Conservation (phyloP, 2,888 invertebrate species). For the Drosophila barbarae region DNA sequence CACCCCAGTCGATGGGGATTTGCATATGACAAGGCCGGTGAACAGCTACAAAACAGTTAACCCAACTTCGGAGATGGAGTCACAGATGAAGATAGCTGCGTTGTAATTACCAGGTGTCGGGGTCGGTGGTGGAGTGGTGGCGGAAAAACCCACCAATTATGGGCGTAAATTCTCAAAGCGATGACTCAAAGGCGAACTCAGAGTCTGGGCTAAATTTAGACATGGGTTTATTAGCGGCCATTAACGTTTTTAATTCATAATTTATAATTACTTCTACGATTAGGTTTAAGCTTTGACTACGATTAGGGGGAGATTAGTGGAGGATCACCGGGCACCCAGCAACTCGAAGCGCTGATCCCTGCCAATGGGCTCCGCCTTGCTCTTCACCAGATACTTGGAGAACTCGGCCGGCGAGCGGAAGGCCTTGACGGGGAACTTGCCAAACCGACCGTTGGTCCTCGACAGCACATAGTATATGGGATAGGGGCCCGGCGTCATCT, state of each 20-base stretch:
- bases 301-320: constrained; percentile 50
- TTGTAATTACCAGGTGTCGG: constrained; percentile 58
- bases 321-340: constrained; percentile 51
- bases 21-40: constrained; percentile 55
- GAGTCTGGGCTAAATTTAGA: constrained; percentile 20
- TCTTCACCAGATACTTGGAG: constrained; percentile 73
- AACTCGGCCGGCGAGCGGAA: constrained; percentile 72
- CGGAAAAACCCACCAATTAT: constrained; percentile 25
- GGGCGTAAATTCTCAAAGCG: constrained; percentile 35
- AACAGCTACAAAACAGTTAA: constrained; percentile 37
- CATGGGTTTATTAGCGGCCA: constrained; percentile 34
- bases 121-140: constrained; percentile 15
- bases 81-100: constrained; percentile 37
- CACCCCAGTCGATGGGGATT: constrained; percentile 46
- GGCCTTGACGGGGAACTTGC: constrained; percentile 76
- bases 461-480: constrained; percentile 76
- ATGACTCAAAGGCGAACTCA: constrained; percentile 49
- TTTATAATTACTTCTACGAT: constrained; percentile 45
- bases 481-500: constrained; percentile 76
- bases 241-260: constrained; percentile 37
- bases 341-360: constrained; percentile 53
- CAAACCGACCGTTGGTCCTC: constrained; percentile 77
- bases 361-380: constrained; percentile 65
- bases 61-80: constrained; percentile 14
- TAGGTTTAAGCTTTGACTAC: constrained; percentile 32